A percentile compares a stretch with the other conserved stretches of the same genome.
Evolutionary conservation across 2,888 invertebrate genomes (phyloP).

Genomic region (Clepsis dumicolana): DNA sequence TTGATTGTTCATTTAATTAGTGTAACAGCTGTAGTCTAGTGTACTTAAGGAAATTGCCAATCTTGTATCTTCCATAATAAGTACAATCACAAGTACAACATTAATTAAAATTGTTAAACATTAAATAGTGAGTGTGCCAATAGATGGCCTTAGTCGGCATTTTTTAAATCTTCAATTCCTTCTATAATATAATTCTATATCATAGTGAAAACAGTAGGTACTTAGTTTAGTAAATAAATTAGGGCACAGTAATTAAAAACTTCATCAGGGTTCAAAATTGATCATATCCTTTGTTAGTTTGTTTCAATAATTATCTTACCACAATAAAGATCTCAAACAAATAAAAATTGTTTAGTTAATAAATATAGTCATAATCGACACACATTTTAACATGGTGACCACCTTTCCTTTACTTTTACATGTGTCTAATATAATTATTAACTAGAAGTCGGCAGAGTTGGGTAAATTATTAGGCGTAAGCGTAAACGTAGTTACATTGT

Average conservation of each 20-base stretch:
- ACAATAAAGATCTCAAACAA: neutral
- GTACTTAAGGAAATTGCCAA: constrained; percentile 10
- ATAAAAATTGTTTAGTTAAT: neutral
- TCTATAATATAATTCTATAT: neutral
- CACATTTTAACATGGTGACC: too few species aligned
- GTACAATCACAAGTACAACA: neutral
- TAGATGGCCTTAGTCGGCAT: neutral
- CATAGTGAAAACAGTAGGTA: neutral
- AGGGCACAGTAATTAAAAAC: constrained; percentile 6
- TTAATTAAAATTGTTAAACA: neutral
- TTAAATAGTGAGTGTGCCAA: neutral
- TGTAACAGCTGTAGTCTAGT: neutral
- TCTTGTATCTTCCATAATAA: constrained; percentile 3
- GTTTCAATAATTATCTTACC: neutral
- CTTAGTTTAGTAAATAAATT: neutral
- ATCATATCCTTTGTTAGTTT: constrained; percentile 16
- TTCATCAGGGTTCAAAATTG: neutral
- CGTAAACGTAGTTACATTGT: too few species aligned
- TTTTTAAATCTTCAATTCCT: constrained; percentile 4
- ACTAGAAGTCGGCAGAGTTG: too few species aligned
- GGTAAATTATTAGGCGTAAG: too few species aligned
- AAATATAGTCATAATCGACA: too few species aligned
- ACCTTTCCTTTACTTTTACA: too few species aligned
- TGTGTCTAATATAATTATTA: too few species aligned
- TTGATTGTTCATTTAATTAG: constrained; percentile 1